Percentiles rank a stretch among this genome's conserved stretches.
These are phyloP conservation scores for Phenganax marumi DNA, from an alignment of 92 coral and sea anemone genomes.

Conservation along the genomic window DNA sequence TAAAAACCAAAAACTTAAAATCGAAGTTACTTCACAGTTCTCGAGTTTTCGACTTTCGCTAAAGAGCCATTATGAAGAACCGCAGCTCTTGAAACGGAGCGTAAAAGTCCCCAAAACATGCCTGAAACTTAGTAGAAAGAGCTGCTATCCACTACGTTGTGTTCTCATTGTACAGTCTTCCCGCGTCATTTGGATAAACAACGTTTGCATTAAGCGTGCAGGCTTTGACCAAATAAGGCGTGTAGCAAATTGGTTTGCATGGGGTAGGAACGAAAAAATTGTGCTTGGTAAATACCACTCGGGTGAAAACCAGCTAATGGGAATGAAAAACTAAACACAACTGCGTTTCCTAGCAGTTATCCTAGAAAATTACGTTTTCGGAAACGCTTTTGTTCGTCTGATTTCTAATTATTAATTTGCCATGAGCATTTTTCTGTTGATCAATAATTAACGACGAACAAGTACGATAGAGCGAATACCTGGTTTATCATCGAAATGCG, in stretches of 20 bases:
- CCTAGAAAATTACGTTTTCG: constrained; percentile 3
- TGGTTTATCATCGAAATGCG: neutral
- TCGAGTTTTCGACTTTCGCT: neutral
- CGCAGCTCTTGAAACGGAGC: neutral
- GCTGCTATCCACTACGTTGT: neutral
- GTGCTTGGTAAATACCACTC: neutral
- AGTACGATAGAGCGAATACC: constrained; percentile 8
- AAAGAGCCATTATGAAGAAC: neutral
- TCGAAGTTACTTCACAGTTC: neutral
- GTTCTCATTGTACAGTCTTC: constrained; percentile 37
- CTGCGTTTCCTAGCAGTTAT: neutral
- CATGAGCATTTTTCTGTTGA: constrained; percentile 36
- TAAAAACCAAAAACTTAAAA: neutral
- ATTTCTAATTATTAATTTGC: constrained; percentile 37
- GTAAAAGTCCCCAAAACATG: neutral
- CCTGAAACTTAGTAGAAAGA: neutral
- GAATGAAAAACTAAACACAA: neutral
- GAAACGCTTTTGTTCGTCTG: constrained; percentile 23
- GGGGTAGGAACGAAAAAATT: neutral
- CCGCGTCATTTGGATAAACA: constrained; percentile 48
- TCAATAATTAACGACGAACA: constrained; percentile 38
- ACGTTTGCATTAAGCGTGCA: constrained; percentile 40
- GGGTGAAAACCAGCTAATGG: neutral
- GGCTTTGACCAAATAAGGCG: constrained; percentile 48
- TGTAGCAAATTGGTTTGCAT: constrained; percentile 1